These are phyloP conservation scores for Harpalus rubripes DNA, from an alignment of 2,888 invertebrate species.

Conservation along the genomic window DNA sequence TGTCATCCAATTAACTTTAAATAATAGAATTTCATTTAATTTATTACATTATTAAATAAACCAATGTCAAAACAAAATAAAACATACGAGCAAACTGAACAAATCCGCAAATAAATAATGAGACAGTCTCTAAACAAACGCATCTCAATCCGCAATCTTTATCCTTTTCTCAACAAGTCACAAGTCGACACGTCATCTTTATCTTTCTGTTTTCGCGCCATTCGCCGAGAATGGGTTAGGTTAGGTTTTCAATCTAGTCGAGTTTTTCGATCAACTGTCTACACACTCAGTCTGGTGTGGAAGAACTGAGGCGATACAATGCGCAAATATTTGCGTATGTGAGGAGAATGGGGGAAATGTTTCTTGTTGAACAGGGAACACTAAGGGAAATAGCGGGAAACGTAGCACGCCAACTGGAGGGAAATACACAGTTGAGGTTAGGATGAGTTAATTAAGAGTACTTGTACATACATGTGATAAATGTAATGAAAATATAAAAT, in stretches of 20 bases:
- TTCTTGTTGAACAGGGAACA: not conserved
- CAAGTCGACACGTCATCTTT: conserved; percentile 19
- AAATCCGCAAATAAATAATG: conserved; percentile 1
- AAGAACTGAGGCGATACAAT: conserved; percentile 36
- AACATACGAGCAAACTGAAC: conserved; percentile 11
- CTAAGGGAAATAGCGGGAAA: not conserved
- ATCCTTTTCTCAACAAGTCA: conserved; percentile 7
- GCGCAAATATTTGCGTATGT: conserved; percentile 54
- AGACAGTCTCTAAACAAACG: not conserved
- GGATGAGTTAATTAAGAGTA: too few species aligned
- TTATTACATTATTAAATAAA: too few species aligned
- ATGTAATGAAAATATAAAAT: too few species aligned
- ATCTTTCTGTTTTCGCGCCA: conserved; percentile 13
- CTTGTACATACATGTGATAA: too few species aligned
- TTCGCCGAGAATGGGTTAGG: conserved; percentile 37
- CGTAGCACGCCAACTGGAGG: too few species aligned
- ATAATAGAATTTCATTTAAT: too few species aligned
- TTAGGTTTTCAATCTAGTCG: conserved; percentile 56
- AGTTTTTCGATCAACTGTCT: conserved; percentile 62
- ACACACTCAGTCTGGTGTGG: conserved; percentile 28
- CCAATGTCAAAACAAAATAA: conserved; percentile 8
- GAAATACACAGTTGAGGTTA: too few species aligned
- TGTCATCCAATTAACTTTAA: too few species aligned
- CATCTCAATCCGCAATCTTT: not conserved
- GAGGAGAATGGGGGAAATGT: conserved; percentile 36